Evolutionary conservation across 2,113 vertebrate genomes (phyloP).

Genomic region (Periophthalmus modestus): DNA sequence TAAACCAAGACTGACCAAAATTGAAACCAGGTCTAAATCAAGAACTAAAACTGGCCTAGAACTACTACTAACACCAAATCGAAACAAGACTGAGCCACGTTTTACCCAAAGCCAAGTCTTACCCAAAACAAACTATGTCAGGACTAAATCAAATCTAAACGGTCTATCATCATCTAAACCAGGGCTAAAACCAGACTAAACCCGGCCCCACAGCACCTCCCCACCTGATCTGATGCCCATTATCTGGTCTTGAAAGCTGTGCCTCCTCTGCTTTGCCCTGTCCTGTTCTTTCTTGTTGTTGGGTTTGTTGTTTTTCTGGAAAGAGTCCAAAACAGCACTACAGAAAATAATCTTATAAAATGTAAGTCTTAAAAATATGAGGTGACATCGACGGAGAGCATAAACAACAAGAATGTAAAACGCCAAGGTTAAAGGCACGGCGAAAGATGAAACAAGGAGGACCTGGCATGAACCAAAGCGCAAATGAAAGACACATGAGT

Average conservation of each 20-base stretch:
- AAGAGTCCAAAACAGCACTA: constrained; percentile 31
- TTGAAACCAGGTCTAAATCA: no score
- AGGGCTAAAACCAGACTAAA: no score
- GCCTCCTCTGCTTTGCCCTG: neutral
- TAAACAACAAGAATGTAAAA: neutral
- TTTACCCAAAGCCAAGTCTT: no score
- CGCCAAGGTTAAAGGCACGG: neutral
- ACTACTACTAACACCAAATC: no score
- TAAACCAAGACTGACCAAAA: no score
- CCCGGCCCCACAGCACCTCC: no score
- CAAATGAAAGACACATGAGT: neutral
- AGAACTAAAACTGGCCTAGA: no score
- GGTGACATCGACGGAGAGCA: neutral
- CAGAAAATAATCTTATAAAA: constrained; percentile 36
- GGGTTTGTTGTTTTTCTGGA: neutral
- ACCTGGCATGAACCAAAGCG: neutral
- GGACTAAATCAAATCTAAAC: no score
- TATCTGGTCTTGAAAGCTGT: constrained; percentile 29
- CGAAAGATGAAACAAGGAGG: neutral
- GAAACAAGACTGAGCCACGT: no score
- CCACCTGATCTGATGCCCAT: constrained; percentile 21
- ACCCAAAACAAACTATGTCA: no score
- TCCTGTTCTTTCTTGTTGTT: neutral
- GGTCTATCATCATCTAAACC: no score
- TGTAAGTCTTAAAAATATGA: constrained; percentile 15